Conservation (phyloP, 1,140 invertebrate species). For the Macrobrachium rosenbergii region DNA sequence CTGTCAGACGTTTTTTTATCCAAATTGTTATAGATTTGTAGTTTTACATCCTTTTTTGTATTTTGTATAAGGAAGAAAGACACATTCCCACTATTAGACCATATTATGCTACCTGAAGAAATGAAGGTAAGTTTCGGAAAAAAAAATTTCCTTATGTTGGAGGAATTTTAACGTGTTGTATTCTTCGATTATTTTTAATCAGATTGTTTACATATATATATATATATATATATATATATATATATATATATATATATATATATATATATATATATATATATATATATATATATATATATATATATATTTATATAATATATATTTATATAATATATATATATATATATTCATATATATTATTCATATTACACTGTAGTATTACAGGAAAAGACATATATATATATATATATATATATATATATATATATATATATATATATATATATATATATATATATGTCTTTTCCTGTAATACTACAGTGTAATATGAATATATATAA, state of each 20-base stretch:
- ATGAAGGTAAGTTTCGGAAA: too few relatives aligned
- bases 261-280: constrained; percentile 22
- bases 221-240: constrained; percentile 1
- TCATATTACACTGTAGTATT: too few relatives aligned
- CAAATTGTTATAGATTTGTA: too few relatives aligned
- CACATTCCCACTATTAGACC: too few relatives aligned
- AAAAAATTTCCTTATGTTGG: too few relatives aligned
- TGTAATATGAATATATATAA: background rate
- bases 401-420: constrained; percentile 7
- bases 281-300: background rate
- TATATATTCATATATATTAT: constrained; percentile 10
- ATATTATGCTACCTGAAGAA: too few relatives aligned
- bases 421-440: constrained; percentile 22
- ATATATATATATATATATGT: constrained; percentile 5
- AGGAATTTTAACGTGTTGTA: background rate
- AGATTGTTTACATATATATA: too few relatives aligned
- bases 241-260: constrained; percentile 18
- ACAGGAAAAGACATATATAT: too few relatives aligned
- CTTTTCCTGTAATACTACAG: too few relatives aligned
- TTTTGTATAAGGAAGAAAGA: too few relatives aligned
- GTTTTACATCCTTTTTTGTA: too few relatives aligned
- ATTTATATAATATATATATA: constrained; percentile 13
- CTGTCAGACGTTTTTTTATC: too few relatives aligned
- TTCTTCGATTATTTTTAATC: background rate
- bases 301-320: background rate